Conservation (phyloP, 2,888 invertebrate species). For the Vesta saturnalis region DNA sequence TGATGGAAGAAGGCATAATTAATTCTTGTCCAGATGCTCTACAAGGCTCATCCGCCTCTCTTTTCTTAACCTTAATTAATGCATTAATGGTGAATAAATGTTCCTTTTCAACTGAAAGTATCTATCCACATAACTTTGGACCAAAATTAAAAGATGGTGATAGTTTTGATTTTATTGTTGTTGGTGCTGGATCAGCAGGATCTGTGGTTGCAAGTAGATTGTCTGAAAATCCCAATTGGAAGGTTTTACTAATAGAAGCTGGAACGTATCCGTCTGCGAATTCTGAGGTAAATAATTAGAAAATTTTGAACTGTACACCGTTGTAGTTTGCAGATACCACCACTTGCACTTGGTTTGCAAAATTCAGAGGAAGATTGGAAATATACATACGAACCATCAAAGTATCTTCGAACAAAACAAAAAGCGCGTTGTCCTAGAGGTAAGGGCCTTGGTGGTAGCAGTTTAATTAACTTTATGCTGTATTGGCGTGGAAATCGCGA, state of each 20-base stretch:
- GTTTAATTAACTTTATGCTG: constrained; percentile 89
- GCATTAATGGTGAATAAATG: constrained; percentile 70
- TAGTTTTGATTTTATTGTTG: constrained; percentile 69
- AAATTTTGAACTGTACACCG: neutral
- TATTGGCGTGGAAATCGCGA: constrained; percentile 87
- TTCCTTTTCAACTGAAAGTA: constrained; percentile 55
- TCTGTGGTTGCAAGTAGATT: constrained; percentile 64
- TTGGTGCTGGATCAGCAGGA: constrained; percentile 65
- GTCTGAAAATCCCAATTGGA: constrained; percentile 57
- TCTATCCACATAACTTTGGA: constrained; percentile 49
- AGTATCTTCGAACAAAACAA: constrained; percentile 77
- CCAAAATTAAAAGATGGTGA: constrained; percentile 45
- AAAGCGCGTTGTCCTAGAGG: constrained; percentile 91
- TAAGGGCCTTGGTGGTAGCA: constrained; percentile 85
- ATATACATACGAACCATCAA: constrained; percentile 48
- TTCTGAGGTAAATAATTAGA: constrained; percentile 69
- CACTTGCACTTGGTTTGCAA: constrained; percentile 52
- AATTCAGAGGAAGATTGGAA: constrained; percentile 53
- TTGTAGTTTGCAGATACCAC: constrained; percentile 43
- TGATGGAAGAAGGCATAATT: no score
- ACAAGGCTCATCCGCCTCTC: no score
- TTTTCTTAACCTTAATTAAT: constrained; percentile 65
- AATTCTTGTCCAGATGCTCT: no score
- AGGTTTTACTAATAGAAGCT: constrained; percentile 57
- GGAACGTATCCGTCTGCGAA: constrained; percentile 52